A percentile compares a stretch with the other conserved stretches of the same genome.
phyloP scores from a whole-genome alignment of 2,113 vertebrate species.

The Myotis lucifugus region DNA sequence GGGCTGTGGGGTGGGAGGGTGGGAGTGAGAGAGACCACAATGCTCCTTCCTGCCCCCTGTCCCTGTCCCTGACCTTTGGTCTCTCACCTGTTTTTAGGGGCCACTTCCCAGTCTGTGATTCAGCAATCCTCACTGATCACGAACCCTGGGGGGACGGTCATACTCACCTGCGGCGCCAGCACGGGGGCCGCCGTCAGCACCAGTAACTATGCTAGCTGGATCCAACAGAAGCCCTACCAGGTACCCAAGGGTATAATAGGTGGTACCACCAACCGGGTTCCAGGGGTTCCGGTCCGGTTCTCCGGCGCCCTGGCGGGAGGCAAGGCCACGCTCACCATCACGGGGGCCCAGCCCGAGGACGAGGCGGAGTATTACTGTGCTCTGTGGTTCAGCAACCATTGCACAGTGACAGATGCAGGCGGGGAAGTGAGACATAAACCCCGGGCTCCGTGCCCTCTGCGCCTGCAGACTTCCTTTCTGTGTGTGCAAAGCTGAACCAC shows the following conservation, averaged over 20 bases:
- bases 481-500: neutral
- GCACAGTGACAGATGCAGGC: neutral
- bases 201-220: neutral
- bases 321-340: constrained; percentile 5
- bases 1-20: too few species aligned
- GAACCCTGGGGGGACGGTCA: neutral
- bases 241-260: neutral
- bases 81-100: neutral
- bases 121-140: neutral
- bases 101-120: neutral
- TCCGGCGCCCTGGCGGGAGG: neutral
- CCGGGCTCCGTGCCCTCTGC: neutral
- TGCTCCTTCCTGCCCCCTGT: neutral
- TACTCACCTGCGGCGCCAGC: constrained; percentile 20
- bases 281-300: neutral
- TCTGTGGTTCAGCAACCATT: neutral
- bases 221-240: neutral
- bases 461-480: neutral
- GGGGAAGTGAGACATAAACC: neutral
- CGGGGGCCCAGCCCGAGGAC: neutral
- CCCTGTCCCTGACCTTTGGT: neutral
- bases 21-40: neutral
- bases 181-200: neutral
- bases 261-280: fast-evolving
- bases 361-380: neutral